phyloP scores from a whole-genome alignment of 2,888 invertebrate genomes.

The Cheilosia impressa region DNA sequence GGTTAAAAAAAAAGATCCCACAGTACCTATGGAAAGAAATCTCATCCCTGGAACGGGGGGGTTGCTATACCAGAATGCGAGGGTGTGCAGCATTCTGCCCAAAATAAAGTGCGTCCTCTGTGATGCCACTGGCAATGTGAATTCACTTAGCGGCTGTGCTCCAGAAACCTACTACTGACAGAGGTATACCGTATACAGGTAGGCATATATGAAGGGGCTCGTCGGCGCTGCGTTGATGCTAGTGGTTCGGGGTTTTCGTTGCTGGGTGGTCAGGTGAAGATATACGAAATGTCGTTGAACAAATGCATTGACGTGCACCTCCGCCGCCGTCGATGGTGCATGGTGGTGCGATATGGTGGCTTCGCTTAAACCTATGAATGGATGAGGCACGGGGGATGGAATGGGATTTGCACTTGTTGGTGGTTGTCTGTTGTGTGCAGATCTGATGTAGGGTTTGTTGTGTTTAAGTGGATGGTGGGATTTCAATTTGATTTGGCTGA shows the following conservation, averaged over 20 bases:
- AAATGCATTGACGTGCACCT: conserved; percentile 57
- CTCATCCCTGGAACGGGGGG: conserved; percentile 59
- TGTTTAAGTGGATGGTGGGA: conserved; percentile 11
- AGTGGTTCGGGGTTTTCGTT: conserved; percentile 42
- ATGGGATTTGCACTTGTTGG: background rate
- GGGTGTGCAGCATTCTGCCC: conserved; percentile 60
- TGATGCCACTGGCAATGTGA: conserved; percentile 55
- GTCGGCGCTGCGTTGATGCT: background rate
- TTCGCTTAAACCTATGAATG: conserved; percentile 26
- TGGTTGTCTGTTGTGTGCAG: conserved; percentile 21
- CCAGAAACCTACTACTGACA: conserved; percentile 67
- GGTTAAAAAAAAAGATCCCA: conserved; percentile 37
- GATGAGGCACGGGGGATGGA: conserved; percentile 27
- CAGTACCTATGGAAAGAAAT: conserved; percentile 64
- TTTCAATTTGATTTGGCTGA: background rate
- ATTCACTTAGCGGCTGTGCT: conserved; percentile 70
- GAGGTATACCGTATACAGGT: conserved; percentile 42
- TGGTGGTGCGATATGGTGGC: conserved; percentile 10
- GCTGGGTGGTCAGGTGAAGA: conserved; percentile 53
- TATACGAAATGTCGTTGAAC: conserved; percentile 56
- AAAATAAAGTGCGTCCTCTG: conserved; percentile 72
- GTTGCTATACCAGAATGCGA: conserved; percentile 26
- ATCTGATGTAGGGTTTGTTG: background rate
- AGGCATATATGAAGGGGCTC: conserved; percentile 61
- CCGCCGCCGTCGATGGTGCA: conserved; percentile 47